Base-by-base conservation (phyloP, 2,888 invertebrate genomes). In the Epirrhoe alternata region DNA sequence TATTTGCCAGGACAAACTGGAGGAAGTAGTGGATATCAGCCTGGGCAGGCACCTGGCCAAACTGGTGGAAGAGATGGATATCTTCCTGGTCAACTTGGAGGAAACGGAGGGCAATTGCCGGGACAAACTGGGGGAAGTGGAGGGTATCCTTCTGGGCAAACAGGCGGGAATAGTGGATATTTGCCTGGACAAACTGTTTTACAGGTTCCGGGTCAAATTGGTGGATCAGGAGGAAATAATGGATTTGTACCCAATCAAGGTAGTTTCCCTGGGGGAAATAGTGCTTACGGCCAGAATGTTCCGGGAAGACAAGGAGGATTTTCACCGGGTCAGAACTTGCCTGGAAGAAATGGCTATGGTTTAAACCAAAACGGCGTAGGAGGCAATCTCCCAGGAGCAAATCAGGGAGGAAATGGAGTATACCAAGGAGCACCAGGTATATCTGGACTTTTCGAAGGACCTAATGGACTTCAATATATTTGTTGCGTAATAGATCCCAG, bases 401-500 rank as follows among this genome's bases (percentile, higher is more conserved):
- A 8, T 51, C 49, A 49, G 31, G 57, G 57, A 16, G 68, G 60
- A 31, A 69, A 60, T 35, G 47, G 45, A 17, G 47, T 35, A 14
- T 54, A 60, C 38, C 64, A 59, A 52, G 69, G 68, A 10, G 63
- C 58, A 7, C 69, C 65, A n/a, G 70, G 72, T 55, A 74, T 68
- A 77, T 77, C 71, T 76, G 83, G 83, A 75, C 82, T 57, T 35
- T 75, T 68, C 54, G 72, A 62, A 53, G 80, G 78, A 24, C 74
- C 81, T 45, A 78, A 80, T 52, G 85, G 84, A 17, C 64, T 75
- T 6, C 76, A 78, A 38, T 85, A 83, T 68, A 81, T 80, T 65
- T 85, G 85, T 61, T 85, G 85, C 70, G 77, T 80, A 42, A 75
- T 77, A 5, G 77, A 78, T 31, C 78, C 82, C 6, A 77, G 75